phyloP scores from a whole-genome alignment of 2,797 vertebrate genomes.

The Rhinichthys osculus region DNA sequence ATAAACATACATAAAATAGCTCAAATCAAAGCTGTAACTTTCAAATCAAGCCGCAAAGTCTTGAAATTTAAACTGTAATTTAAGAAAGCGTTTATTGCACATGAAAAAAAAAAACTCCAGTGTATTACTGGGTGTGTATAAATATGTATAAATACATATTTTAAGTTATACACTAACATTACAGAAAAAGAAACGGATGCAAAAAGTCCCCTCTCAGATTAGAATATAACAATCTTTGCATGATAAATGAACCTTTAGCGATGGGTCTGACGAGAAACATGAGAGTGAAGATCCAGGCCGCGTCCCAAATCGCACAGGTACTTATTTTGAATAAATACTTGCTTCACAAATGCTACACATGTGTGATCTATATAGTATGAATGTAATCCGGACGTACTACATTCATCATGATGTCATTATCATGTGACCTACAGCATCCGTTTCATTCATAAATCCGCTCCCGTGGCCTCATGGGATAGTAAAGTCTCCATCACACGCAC shows the following conservation, averaged over 20 bases:
- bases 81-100: slow-evolving; percentile 26
- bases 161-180: background rate
- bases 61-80: background rate
- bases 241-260: background rate
- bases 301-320: background rate
- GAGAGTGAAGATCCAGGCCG: background rate
- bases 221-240: slow-evolving; percentile 12
- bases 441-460: background rate
- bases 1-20: slow-evolving; percentile 19
- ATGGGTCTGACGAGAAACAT: background rate
- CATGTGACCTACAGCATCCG: background rate
- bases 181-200: background rate
- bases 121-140: background rate
- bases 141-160: slow-evolving; percentile 13
- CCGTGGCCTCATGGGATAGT: background rate
- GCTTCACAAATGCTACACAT: background rate
- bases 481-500: background rate
- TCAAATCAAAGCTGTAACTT: slow-evolving; percentile 5
- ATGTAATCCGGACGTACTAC: background rate
- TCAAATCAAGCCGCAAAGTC: background rate
- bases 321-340: background rate
- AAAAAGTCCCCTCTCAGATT: background rate
- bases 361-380: background rate
- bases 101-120: slow-evolving; percentile 4
- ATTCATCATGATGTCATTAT: background rate